Conservation (phyloP, 1,140 invertebrate species). For the Zeugodacus cucurbitae region DNA sequence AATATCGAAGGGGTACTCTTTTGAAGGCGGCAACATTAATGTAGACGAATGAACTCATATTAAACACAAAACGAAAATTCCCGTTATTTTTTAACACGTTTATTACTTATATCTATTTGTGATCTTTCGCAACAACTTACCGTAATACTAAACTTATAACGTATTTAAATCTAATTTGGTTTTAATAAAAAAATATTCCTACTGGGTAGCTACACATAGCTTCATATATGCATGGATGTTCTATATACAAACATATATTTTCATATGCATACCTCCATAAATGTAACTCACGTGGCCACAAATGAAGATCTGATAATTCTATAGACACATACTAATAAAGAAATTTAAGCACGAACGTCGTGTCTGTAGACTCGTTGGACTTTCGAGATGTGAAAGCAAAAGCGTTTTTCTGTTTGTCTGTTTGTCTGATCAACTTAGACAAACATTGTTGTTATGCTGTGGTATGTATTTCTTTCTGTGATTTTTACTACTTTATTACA, state of each 20-base stretch:
- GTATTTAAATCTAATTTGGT: no score
- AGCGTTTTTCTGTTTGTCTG: conserved; percentile 33
- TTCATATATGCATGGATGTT: background rate
- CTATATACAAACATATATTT: background rate
- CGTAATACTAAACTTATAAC: no score
- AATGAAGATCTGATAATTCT: background rate
- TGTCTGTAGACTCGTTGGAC: background rate
- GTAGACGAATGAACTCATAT: no score
- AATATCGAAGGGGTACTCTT: no score
- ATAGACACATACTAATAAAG: background rate
- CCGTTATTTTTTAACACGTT: no score
- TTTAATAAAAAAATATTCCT: background rate
- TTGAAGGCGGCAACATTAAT: no score
- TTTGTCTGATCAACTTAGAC: background rate
- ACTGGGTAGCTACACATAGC: background rate
- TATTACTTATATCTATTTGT: no score
- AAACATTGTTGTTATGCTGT: conserved; percentile 11
- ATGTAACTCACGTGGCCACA: background rate
- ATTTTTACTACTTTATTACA: background rate
- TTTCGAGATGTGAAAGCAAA: conserved; percentile 32
- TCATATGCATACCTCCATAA: background rate
- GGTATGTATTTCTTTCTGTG: background rate
- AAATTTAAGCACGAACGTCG: background rate
- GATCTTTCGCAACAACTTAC: no score
- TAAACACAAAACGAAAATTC: no score